Evolutionary conservation across 2,113 vertebrate genomes (phyloP), one percentile per base, ranked within the genome.

Genomic region (Halcyon senegalensis): DNA sequence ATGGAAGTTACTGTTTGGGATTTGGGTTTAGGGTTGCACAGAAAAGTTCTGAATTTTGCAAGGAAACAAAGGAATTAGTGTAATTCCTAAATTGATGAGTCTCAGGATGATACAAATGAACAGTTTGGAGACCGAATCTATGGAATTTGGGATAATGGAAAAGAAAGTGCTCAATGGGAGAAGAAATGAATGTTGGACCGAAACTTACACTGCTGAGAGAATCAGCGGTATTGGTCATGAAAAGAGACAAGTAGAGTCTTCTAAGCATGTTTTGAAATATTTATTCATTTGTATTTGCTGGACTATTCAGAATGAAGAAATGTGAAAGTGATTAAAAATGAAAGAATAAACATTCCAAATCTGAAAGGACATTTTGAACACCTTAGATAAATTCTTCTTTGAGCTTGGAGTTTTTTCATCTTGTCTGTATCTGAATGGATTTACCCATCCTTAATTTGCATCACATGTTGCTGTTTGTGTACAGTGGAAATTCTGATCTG

Each of bases 401-500:
- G 10, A 75, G 25, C 13, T 35, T 93, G 9, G 6, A 70, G 14
- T 93, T 91, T 64, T 48, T 90, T 94, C 68, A 55, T 76, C 77
- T 53, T 78, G 58, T 51, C 55, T 88, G 28, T 53, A 74, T 84
- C 87, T 93, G 69, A 89, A 39, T 58, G 20, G 46, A 7, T 79
- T 91, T 95, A 35, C 83, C 41, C 74, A 75, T 58, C 37, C 50
- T 81, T 96, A 88, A 95, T 96, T 93, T 95, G 27, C 60, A 81
- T 97, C 90, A 74, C 85, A 68, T 89, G 77, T 91, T 94, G 58
- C 59, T 84, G 39, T n/a, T 90, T 90, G n/a, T 79, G 51, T 82
- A 59, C 80, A 59, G 30, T 82, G 87, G 84, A 96, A 94, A 92
- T 95, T 96, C 50, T 95, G 66, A 91, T 87, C n/a, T 94, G 72